Evolutionary conservation across 2,797 vertebrate species (phyloP).

Genomic region (Acestrorhynchus altus): DNA sequence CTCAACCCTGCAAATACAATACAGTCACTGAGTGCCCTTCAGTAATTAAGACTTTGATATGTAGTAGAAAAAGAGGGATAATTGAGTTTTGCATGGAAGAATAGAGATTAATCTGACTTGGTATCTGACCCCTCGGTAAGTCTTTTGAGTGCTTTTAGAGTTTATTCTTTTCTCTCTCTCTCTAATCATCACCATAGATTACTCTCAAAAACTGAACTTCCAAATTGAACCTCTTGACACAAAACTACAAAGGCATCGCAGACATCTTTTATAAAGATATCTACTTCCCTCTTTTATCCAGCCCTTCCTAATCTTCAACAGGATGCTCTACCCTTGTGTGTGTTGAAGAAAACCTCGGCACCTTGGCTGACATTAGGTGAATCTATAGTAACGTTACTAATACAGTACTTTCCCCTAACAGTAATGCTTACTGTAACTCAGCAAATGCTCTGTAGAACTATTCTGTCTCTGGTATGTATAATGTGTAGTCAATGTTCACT

Average conservation of each 20-base stretch:
- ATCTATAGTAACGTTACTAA: slow-evolving; percentile 82
- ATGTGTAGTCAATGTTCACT: slow-evolving; percentile 83
- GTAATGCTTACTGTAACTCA: slow-evolving; percentile 71
- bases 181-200: slow-evolving; percentile 56
- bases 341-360: slow-evolving; percentile 78
- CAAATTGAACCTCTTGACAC: slow-evolving; percentile 56
- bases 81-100: slow-evolving; percentile 59
- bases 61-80: slow-evolving; percentile 36
- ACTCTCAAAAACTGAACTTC: slow-evolving; percentile 73
- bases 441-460: slow-evolving; percentile 81
- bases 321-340: slow-evolving; percentile 80
- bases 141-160: slow-evolving; percentile 68
- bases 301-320: slow-evolving; percentile 59
- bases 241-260: slow-evolving; percentile 45
- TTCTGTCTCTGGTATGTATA: slow-evolving; percentile 82
- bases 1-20: slow-evolving; percentile 73
- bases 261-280: slow-evolving; percentile 51
- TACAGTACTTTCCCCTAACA: slow-evolving; percentile 72
- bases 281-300: slow-evolving; percentile 24
- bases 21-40: slow-evolving; percentile 75
- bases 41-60: slow-evolving; percentile 47
- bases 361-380: slow-evolving; percentile 76
- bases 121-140: slow-evolving; percentile 68
- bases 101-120: slow-evolving; percentile 70
- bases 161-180: slow-evolving; percentile 42